Evolutionary conservation across 2,113 vertebrate genomes (phyloP).

Genomic region (Muntiacus reevesi): DNA sequence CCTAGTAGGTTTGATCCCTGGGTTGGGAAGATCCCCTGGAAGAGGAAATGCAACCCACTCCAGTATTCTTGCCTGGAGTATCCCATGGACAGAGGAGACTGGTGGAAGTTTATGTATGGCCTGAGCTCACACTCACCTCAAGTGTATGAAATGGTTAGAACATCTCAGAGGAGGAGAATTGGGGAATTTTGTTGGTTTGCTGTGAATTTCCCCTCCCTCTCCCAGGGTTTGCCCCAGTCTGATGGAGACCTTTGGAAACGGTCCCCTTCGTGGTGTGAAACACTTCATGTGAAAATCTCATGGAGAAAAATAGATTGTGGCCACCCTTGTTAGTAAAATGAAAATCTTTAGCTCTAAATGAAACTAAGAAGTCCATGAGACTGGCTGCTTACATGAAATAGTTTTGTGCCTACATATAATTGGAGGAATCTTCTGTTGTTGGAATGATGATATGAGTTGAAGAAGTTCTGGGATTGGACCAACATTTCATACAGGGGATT

Average conservation of each 20-base stretch:
- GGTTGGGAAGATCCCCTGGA: background rate
- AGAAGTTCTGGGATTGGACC: background rate
- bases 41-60: background rate
- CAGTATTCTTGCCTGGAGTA: background rate
- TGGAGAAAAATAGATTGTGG: background rate
- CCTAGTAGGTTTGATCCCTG: background rate
- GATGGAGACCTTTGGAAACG: background rate
- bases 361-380: background rate
- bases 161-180: background rate
- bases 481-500: background rate
- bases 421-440: background rate
- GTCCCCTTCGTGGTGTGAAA: background rate
- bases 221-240: background rate
- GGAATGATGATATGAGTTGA: background rate
- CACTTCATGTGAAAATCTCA: background rate
- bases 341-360: background rate
- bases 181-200: background rate
- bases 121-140: background rate
- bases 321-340: background rate
- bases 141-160: background rate
- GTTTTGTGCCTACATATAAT: background rate
- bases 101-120: background rate
- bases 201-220: background rate
- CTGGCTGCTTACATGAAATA: background rate
- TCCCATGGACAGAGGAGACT: background rate